Percentiles rank a stretch among this genome's conserved stretches.
Evolutionary conservation across 2,113 vertebrate species (phyloP).

Genomic region (Heterochromis multidens): DNA sequence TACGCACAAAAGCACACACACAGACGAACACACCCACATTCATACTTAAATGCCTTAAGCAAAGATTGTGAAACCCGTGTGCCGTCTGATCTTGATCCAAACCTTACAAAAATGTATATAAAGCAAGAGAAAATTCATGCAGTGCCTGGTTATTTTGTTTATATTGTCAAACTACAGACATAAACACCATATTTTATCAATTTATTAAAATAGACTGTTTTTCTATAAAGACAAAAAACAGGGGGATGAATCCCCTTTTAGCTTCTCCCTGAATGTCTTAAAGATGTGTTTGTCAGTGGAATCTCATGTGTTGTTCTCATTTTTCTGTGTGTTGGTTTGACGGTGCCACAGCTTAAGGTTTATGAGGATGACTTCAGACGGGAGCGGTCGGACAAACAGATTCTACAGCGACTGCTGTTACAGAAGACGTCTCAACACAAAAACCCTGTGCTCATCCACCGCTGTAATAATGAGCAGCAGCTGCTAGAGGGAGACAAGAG

Average conservation of each 20-base stretch:
- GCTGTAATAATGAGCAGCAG: slow-evolving; percentile 73
- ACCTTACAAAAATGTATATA: background rate
- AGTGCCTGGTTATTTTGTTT: background rate
- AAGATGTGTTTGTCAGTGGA: background rate
- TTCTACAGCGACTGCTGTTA: slow-evolving; percentile 77
- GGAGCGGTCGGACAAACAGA: slow-evolving; percentile 79
- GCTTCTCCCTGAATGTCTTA: background rate
- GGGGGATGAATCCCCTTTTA: background rate
- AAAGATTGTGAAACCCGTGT: background rate
- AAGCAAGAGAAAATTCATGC: background rate
- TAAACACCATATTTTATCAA: background rate
- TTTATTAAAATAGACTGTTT: too few relatives aligned
- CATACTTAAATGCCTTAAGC: background rate
- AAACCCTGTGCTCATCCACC: slow-evolving; percentile 72
- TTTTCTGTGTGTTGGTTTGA: background rate
- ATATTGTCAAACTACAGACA: background rate
- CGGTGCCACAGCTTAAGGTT: slow-evolving; percentile 71
- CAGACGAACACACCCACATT: background rate
- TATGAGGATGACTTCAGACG: slow-evolving; percentile 80
- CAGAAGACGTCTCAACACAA: slow-evolving; percentile 58
- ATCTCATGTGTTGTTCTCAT: background rate
- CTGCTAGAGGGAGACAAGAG: slow-evolving; percentile 52
- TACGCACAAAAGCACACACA: background rate
- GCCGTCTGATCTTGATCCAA: background rate
- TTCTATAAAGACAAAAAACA: too few relatives aligned